Percentiles rank a stretch among this genome's conserved stretches.
phyloP scores from a whole-genome alignment of 2,888 invertebrate genomes.

The Agrochola circellaris region DNA sequence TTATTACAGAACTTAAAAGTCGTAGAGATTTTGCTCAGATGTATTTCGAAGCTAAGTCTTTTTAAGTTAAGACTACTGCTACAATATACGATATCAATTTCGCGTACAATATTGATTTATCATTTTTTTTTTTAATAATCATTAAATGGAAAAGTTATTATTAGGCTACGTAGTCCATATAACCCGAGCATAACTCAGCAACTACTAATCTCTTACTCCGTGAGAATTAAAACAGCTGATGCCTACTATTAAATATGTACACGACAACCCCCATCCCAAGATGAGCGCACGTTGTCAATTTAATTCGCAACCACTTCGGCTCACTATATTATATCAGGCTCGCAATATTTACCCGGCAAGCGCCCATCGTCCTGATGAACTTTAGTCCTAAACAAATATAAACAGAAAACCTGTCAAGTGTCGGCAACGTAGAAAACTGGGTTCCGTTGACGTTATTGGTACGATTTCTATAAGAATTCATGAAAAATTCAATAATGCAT shows the following conservation, averaged over 20 bases:
- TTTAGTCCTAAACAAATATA: conserved; percentile 83
- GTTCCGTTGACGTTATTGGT: conserved; percentile 32
- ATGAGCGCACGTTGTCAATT: conserved; percentile 55
- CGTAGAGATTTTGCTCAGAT: not conserved
- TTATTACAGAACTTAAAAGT: not conserved
- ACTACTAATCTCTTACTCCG: conserved; percentile 11
- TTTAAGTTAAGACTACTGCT: not conserved
- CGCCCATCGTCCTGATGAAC: conserved; percentile 75
- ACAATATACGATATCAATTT: not conserved
- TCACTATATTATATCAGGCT: conserved; percentile 54
- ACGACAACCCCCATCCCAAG: conserved; percentile 31
- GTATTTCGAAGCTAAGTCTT: not conserved
- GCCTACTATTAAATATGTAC: conserved; percentile 44
- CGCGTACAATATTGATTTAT: not conserved
- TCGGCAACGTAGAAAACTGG: not conserved
- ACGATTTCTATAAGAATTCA: not conserved
- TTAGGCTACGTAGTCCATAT: not conserved
- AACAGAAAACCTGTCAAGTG: conserved; percentile 68
- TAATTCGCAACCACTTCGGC: conserved; percentile 53
- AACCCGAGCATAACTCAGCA: not conserved
- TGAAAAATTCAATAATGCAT: not conserved
- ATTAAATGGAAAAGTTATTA: not conserved
- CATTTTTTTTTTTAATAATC: too few species aligned
- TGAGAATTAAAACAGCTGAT: conserved; percentile 49
- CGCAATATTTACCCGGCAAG: conserved; percentile 61